Evolutionary conservation across 2,888 invertebrate genomes (phyloP).

Genomic region (Enoplolaimus lenunculus): DNA sequence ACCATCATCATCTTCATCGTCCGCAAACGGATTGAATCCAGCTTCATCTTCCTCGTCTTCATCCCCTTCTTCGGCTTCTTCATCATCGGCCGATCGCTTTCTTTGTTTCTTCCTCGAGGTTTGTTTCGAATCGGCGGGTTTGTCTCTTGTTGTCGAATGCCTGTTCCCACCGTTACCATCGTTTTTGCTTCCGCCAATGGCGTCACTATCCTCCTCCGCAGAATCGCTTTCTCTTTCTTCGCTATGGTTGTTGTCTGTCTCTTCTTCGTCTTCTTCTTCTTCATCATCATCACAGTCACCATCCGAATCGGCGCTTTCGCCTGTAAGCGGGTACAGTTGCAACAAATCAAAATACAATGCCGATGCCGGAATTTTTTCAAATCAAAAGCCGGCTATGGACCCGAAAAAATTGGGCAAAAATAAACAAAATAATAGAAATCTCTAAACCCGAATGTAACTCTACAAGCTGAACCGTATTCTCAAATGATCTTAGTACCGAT

Average conservation of each 20-base stretch:
- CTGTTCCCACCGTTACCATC: conserved; percentile 21
- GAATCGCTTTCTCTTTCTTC: no score
- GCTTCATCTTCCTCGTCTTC: conserved; percentile 43
- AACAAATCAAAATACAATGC: conserved; percentile 5
- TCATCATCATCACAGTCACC: conserved; percentile 29
- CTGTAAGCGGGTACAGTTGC: conserved; percentile 14
- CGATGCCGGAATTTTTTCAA: conserved; percentile 13
- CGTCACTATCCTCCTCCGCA: conserved; percentile 31
- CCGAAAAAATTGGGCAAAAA: no score
- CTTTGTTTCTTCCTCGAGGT: no score
- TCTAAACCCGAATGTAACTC: no score
- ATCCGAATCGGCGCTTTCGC: conserved; percentile 22
- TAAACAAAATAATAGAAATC: no score
- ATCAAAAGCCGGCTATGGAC: conserved; percentile 21
- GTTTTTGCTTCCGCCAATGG: conserved; percentile 31
- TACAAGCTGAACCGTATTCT: no score
- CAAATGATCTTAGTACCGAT: no score
- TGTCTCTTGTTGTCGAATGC: conserved; percentile 28
- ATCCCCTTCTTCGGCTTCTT: conserved; percentile 30
- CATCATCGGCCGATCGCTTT: no score
- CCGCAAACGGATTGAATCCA: conserved; percentile 82
- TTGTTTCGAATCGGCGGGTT: conserved; percentile 29
- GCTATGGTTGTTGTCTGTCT: no score
- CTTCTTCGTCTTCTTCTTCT: no score
- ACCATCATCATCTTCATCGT: conserved; percentile 48